Conservation (phyloP, 2,888 invertebrate genomes). For the Mystacides longicornis region DNA sequence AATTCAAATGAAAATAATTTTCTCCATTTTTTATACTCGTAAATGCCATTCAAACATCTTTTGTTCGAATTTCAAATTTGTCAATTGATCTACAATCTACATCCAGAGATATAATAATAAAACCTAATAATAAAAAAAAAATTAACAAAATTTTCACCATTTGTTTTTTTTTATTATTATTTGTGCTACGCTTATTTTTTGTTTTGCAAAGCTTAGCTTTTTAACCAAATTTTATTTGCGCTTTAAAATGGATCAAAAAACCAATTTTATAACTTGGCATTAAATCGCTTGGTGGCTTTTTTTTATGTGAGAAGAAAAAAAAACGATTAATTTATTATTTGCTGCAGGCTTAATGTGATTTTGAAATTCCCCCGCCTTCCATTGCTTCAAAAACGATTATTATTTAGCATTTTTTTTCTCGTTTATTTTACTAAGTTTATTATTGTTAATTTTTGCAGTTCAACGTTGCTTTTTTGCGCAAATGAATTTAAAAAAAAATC, state of each 20-base stretch:
- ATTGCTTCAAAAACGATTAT: not conserved
- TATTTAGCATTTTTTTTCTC: not conserved
- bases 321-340: not conserved
- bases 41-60: too few relatives aligned
- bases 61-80: too few relatives aligned
- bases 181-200: too few relatives aligned
- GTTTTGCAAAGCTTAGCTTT: not conserved
- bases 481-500: not conserved
- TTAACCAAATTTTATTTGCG: not conserved
- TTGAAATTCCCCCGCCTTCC: not conserved
- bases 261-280: not conserved
- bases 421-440: not conserved
- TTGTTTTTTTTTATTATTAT: too few relatives aligned
- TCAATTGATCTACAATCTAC: too few relatives aligned
- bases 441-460: not conserved
- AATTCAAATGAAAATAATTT: too few relatives aligned
- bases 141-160: too few relatives aligned
- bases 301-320: too few relatives aligned
- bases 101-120: too few relatives aligned
- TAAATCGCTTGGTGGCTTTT: too few relatives aligned
- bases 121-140: too few relatives aligned
- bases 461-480: not conserved
- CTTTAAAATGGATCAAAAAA: not conserved
- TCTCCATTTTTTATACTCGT: too few relatives aligned
- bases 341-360: not conserved